Conservation (phyloP, 1,140 invertebrate genomes). For the Drosophila busckii region DNA sequence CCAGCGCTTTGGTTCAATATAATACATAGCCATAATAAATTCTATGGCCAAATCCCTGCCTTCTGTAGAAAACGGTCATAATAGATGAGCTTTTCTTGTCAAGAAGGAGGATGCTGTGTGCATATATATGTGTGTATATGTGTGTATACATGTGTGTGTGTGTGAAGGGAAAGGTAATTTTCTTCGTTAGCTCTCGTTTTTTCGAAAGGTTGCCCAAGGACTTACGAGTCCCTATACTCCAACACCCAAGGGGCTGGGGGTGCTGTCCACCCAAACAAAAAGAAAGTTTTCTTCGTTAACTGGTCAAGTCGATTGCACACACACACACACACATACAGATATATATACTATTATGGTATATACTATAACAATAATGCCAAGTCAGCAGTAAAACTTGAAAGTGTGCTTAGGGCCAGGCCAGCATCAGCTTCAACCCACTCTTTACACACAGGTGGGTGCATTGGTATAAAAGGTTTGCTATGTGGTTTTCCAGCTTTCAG, state of each 20-base stretch:
- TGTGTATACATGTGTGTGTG: slow-evolving; percentile 4
- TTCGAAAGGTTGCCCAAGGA: slow-evolving; percentile 69
- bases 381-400: no score
- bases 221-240: slow-evolving; percentile 36
- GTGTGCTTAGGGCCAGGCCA: no score
- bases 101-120: slow-evolving; percentile 6
- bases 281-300: no score
- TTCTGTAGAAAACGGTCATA: slow-evolving; percentile 73
- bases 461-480: no score
- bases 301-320: no score
- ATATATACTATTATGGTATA: no score
- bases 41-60: slow-evolving; percentile 69
- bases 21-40: slow-evolving; percentile 75
- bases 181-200: slow-evolving; percentile 63
- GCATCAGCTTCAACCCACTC: no score
- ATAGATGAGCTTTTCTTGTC: slow-evolving; percentile 69
- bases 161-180: slow-evolving; percentile 65
- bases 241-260: no score
- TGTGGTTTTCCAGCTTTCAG: no score
- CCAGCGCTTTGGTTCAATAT: slow-evolving; percentile 49
- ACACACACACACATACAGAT: no score
- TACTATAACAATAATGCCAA: no score
- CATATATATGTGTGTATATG: slow-evolving; percentile 1
- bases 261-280: background rate
- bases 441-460: no score